phyloP scores from a whole-genome alignment of 64 coral and sea anemone genomes.

The Cladopsammia gracilis region DNA sequence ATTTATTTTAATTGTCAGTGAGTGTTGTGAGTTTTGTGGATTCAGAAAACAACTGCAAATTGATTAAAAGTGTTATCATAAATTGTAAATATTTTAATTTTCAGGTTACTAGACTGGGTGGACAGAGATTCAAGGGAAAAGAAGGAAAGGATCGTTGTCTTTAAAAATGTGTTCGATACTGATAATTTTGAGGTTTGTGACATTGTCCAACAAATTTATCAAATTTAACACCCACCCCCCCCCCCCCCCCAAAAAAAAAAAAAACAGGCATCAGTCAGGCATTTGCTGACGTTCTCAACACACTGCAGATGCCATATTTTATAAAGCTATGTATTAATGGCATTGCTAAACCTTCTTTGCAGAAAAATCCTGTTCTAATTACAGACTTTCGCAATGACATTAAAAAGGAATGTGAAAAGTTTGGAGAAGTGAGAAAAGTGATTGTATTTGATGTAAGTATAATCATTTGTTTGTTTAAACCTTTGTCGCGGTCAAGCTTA shows the following conservation, averaged over 20 bases:
- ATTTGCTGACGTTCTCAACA: too few species aligned
- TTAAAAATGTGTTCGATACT: constrained; percentile 94
- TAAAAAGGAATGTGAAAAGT: constrained; percentile 96
- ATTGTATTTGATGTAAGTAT: constrained; percentile 99
- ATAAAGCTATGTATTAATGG: neutral
- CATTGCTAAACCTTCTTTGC: neutral
- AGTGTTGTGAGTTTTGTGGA: too few species aligned
- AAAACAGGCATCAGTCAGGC: too few species aligned
- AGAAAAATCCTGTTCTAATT: constrained; percentile 89
- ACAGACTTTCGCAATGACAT: constrained; percentile 87
- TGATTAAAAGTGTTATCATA: too few species aligned
- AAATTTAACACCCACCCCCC: too few species aligned
- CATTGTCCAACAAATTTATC: neutral
- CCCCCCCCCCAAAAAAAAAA: too few species aligned
- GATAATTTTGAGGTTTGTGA: constrained; percentile 85
- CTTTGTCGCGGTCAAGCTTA: neutral
- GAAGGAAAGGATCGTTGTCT: constrained; percentile 89
- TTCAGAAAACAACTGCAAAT: too few species aligned
- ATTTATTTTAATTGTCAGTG: too few species aligned
- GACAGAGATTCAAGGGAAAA: constrained; percentile 91
- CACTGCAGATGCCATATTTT: neutral
- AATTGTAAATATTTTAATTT: neutral
- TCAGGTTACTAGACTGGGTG: constrained; percentile 97
- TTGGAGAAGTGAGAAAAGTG: constrained; percentile 96
- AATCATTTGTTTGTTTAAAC: neutral